phyloP scores from a whole-genome alignment of 37 sponge, comb jelly and placozoan genomes.

The Spongia lamella region DNA sequence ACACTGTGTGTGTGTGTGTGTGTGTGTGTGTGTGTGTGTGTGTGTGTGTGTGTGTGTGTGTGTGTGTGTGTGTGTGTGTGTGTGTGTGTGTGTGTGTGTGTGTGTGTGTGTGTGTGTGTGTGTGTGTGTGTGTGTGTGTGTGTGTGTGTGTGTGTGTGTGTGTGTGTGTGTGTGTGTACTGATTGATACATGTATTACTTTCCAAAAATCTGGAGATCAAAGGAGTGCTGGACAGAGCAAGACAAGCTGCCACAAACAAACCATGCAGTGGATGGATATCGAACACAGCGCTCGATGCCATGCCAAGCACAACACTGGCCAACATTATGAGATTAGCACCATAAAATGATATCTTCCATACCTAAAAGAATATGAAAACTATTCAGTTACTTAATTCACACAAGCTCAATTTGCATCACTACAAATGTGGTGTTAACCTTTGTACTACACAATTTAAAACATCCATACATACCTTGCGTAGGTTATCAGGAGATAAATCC shows the following conservation, averaged over 20 bases:
- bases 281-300: slow-evolving; percentile 39
- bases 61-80: too few relatives aligned
- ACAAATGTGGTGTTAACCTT: not conserved
- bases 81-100: too few relatives aligned
- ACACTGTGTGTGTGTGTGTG: too few relatives aligned
- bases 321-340: slow-evolving; percentile 55
- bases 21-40: too few relatives aligned
- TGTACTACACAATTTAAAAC: not conserved
- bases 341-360: slow-evolving; percentile 73
- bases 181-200: too few relatives aligned
- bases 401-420: not conserved
- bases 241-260: slow-evolving; percentile 78
- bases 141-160: too few relatives aligned
- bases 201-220: slow-evolving; percentile 70
- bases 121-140: too few relatives aligned
- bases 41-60: too few relatives aligned
- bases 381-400: not conserved
- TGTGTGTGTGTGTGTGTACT: too few relatives aligned
- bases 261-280: slow-evolving; percentile 49
- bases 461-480: slow-evolving; percentile 62
- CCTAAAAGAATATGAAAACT: slow-evolving; percentile 38
- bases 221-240: slow-evolving; percentile 84
- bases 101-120: too few relatives aligned
- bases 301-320: slow-evolving; percentile 24
- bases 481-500: slow-evolving; percentile 85